These are phyloP conservation scores for Stercorarius parasiticus DNA, from an alignment of 2,113 vertebrate species.

Conservation along the genomic window DNA sequence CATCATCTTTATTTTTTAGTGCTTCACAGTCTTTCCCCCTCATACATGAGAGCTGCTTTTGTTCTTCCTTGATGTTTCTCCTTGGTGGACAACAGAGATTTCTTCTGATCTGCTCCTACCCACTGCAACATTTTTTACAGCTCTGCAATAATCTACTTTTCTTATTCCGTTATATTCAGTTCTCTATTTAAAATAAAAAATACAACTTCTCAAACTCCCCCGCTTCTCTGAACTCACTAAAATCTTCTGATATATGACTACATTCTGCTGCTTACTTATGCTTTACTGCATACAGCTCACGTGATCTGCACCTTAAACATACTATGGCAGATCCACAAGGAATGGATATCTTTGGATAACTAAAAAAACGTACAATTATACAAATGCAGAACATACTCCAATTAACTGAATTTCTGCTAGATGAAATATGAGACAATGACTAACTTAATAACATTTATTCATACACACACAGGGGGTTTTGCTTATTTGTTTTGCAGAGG, in stretches of 20 bases:
- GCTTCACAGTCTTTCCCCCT: background rate
- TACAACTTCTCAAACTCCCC: background rate
- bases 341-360: background rate
- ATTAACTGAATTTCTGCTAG: background rate
- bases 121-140: background rate
- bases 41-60: background rate
- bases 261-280: background rate
- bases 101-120: background rate
- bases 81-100: background rate
- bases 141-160: background rate
- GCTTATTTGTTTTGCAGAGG: background rate
- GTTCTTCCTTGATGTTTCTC: background rate
- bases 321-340: background rate
- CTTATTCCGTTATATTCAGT: background rate
- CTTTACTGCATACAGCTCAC: background rate
- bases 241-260: background rate
- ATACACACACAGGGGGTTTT: fast-evolving
- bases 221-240: background rate
- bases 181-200: background rate
- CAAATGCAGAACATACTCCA: background rate
- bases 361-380: background rate
- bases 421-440: background rate
- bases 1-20: background rate
- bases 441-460: background rate
- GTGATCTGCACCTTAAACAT: background rate